Evolutionary conservation across 1,140 invertebrate species (phyloP), one percentile per base, ranked within the genome.

Genomic region (Adoxophyes honmai): DNA sequence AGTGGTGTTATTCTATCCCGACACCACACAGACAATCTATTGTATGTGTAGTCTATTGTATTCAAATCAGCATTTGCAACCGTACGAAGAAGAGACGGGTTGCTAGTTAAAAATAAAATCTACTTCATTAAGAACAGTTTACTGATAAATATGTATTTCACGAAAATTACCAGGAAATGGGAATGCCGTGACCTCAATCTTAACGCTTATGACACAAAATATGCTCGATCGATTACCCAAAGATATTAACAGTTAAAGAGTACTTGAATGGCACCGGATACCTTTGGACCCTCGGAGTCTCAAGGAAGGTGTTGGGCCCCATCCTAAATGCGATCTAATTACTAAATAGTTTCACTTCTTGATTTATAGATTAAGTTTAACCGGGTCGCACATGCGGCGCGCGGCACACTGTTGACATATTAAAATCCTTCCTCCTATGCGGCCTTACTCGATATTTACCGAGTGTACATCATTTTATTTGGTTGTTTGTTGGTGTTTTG

Each of bases 321-420:
- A 67, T 79, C 81, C 86, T 90, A 89, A 90, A 89, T 85, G 73
- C 86, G 86, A 89, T 90, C 89, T 89, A 90, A 90, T 89, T 90
- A 89, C 87, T 79, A 87, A 90, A 90, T 90, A 90, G 89, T 90
- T 90, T 88, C 77, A 83, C 86, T 90, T 86, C 84, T 89, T 90
- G 89, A 90, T 90, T 90, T 90, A 90, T 90, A 89, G 87, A 88
- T 89, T 85, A 88, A 90, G 88, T 90, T 90, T 75, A 71, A 66
- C 69, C 60, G 57, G 73, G 74, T 69, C 73, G 73, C 74, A 78
- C 80, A 85, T 66, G 73, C 81, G 79, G 79, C 64, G 70, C 76
- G 18, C 34, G 67, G 69, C 68, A 69, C 68, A 75, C 73, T 70
- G 55, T 56, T 76, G 73, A 79, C 72, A 81, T 79, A 80, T 83